These are phyloP conservation scores for Ianthella basta DNA, from an alignment of 37 sponge, comb jelly and placozoan species.

Conservation along the genomic window DNA sequence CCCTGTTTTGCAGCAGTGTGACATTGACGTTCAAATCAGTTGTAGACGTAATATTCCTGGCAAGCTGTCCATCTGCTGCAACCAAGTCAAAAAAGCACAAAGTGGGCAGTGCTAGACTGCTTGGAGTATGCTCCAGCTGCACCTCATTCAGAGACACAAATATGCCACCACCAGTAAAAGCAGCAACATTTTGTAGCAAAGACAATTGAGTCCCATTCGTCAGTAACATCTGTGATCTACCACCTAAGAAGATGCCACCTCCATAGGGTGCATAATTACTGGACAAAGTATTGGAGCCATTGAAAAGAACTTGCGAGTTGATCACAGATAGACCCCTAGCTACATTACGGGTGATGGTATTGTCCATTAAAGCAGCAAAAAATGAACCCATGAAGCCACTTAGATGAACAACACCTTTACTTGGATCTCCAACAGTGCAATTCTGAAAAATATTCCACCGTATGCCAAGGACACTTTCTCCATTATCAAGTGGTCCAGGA, in stretches of 20 bases:
- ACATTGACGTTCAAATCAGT: too few species aligned
- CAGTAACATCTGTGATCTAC: not conserved
- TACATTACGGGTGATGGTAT: not conserved
- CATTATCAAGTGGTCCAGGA: too few species aligned
- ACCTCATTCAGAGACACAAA: not conserved
- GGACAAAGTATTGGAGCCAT: not conserved
- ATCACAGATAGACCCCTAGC: not conserved
- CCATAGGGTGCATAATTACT: not conserved
- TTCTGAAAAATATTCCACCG: too few species aligned
- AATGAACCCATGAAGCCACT: not conserved
- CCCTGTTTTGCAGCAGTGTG: too few species aligned
- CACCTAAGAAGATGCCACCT: not conserved
- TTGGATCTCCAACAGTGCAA: not conserved
- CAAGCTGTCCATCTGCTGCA: too few species aligned
- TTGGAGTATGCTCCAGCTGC: too few species aligned
- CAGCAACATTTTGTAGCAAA: not conserved
- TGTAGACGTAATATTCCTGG: too few species aligned
- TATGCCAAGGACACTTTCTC: too few species aligned
- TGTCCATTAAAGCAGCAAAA: not conserved
- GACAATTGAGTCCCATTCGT: slow-evolving; percentile 5
- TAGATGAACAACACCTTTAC: not conserved
- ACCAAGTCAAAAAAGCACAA: too few species aligned
- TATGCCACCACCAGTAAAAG: not conserved
- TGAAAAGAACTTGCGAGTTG: not conserved
- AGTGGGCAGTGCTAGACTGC: too few species aligned